These are phyloP conservation scores for Pycnomerus fuliginosus DNA, from an alignment of 2,888 invertebrate genomes.

Conservation along the genomic window DNA sequence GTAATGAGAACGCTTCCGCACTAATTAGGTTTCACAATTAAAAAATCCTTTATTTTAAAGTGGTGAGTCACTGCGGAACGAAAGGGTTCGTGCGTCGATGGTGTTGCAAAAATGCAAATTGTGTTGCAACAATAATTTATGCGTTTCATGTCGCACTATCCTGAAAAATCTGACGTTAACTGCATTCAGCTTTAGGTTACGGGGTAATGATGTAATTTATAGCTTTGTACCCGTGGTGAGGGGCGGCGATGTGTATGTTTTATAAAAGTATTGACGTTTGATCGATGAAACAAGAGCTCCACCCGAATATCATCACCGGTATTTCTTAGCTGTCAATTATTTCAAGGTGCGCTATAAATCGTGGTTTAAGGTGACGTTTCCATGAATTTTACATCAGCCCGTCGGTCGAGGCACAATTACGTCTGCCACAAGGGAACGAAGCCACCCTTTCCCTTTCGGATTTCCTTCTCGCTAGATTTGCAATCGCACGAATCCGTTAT, in stretches of 20 bases:
- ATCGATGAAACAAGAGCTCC: slow-evolving; percentile 34
- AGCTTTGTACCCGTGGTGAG: neutral
- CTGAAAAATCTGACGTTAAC: slow-evolving; percentile 11
- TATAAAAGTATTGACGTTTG: slow-evolving; percentile 9
- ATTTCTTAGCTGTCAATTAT: slow-evolving; percentile 46
- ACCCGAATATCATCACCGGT: slow-evolving; percentile 29
- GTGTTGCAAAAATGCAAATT: slow-evolving; percentile 4
- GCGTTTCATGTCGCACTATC: slow-evolving; percentile 4
- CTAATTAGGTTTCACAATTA: no score
- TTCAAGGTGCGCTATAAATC: slow-evolving; percentile 47
- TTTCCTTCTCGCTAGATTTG: slow-evolving; percentile 31
- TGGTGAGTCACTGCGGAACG: no score
- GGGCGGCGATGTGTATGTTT: neutral
- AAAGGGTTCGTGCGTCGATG: no score
- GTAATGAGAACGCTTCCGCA: no score
- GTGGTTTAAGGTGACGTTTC: slow-evolving; percentile 44
- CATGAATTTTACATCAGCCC: slow-evolving; percentile 49
- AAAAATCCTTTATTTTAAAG: no score
- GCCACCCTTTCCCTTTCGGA: slow-evolving; percentile 23
- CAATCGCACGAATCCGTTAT: slow-evolving; percentile 40
- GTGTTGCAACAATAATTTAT: slow-evolving; percentile 9
- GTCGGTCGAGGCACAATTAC: slow-evolving; percentile 45
- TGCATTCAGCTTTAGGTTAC: slow-evolving; percentile 9
- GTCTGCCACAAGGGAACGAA: slow-evolving; percentile 28
- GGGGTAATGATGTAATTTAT: slow-evolving; percentile 13